These are phyloP conservation scores for Pangasius mekongensis DNA, from an alignment of 2,797 vertebrate genomes.

Conservation along the genomic window DNA sequence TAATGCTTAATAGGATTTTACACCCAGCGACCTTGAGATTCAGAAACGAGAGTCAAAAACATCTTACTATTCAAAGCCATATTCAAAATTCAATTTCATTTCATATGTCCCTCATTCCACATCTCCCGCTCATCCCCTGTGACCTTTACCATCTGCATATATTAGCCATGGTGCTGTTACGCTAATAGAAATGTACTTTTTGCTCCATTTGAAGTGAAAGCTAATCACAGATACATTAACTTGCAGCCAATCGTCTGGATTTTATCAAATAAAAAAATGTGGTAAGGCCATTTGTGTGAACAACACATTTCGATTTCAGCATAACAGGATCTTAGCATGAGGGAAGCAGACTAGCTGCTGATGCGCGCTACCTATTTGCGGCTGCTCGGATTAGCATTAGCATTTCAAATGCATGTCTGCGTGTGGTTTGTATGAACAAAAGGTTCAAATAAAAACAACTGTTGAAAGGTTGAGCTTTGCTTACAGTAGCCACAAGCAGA, in stretches of 20 bases:
- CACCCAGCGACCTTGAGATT: constrained; percentile 19
- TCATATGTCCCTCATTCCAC: not conserved
- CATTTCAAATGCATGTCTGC: not conserved
- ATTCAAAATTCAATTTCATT: constrained; percentile 19
- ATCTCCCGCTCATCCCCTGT: constrained; percentile 11
- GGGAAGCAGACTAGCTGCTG: not conserved
- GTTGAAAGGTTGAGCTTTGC: not conserved
- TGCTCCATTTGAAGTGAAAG: constrained; percentile 36
- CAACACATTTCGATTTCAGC: not conserved
- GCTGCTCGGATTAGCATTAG: not conserved
- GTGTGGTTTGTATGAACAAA: not conserved
- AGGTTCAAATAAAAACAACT: not conserved
- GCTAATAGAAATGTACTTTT: constrained; percentile 52
- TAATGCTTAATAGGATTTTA: constrained; percentile 38
- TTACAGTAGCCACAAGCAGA: not conserved
- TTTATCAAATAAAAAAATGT: not conserved
- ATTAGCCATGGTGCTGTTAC: constrained; percentile 22
- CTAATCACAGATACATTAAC: constrained; percentile 30
- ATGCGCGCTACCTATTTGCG: not conserved
- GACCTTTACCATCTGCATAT: constrained; percentile 45
- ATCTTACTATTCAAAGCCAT: constrained; percentile 8
- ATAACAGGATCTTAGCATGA: not conserved
- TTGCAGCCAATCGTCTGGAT: not conserved
- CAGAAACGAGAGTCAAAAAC: constrained; percentile 4
- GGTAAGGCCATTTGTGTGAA: not conserved